Evolutionary conservation across 2,113 vertebrate species (phyloP), one percentile per base, ranked within the genome.

Genomic region (Nestor notabilis): DNA sequence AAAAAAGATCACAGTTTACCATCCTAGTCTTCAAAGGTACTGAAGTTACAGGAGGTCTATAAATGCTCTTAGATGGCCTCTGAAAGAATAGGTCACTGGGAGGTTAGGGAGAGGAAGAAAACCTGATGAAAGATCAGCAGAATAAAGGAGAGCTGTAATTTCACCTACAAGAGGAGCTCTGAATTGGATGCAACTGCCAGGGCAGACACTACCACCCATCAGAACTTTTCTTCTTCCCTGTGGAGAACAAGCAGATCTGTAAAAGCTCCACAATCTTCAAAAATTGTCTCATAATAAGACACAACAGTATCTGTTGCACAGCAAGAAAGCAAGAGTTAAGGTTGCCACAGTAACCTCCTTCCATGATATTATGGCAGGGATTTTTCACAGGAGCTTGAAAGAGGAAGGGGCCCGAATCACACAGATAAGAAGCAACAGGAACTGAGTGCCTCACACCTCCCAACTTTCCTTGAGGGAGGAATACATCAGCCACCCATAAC

Each of bases 121-220:
- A 88, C 16, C 55, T n/a, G 29, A 94, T 41, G 46, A 79, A 94
- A 91, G 53, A 90, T 74, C 55, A 93, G 43, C 50, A 89, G 77
- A 93, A 75, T 55, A 39, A 91, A 92, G 44, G 43, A 93, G 46
- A n/a, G 29, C 27, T 93, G 44, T 76, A 93, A 96, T 94, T 91
- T 90, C 63, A 49, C 9, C 52, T 85, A 41, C 56, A 95, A 94
- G 37, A 49, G 29, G 23, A 80, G 25, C 37, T 90, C 78, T 56
- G 75, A 83, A 83, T 83, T 90, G 53, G 66, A 83, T 47, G 41
- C 68, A 86, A 58, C 82, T 88, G 58, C 75, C 0, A 0, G 39
- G 23, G 18, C 60, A 93, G 77, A 75, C 35, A 55, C 61, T 87
- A 55, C 60, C 46, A 86, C 52, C 47, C 50, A 46, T 43, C 27